phyloP scores from a whole-genome alignment of 1,140 invertebrate species.

The Nephila pilipes region DNA sequence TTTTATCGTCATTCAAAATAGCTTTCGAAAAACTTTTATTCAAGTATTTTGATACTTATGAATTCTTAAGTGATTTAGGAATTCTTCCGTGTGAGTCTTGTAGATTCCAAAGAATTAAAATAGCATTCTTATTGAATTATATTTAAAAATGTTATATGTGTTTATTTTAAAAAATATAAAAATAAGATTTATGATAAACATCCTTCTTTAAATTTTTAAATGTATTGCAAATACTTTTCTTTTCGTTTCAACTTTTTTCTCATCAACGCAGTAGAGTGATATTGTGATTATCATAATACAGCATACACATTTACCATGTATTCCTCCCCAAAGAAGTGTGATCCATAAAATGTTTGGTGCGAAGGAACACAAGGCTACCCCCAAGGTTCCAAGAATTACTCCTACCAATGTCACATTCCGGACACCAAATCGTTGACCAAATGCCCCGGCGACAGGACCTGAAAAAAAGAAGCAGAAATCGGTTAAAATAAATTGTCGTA shows the following conservation, averaged over 20 bases:
- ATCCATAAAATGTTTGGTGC: constrained; percentile 49
- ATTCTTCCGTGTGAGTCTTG: no score
- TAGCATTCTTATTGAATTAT: neutral
- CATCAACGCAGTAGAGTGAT: no score
- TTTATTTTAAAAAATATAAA: neutral
- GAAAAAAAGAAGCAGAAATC: neutral
- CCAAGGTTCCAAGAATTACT: neutral
- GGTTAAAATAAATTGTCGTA: no score
- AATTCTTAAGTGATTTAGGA: no score
- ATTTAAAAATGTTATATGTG: no score
- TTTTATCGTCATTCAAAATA: no score
- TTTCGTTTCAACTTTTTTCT: neutral
- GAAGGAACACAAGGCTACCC: constrained; percentile 22
- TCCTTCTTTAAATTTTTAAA: no score
- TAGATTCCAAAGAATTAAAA: no score
- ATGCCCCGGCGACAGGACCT: constrained; percentile 42
- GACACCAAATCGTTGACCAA: constrained; percentile 51
- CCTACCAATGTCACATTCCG: constrained; percentile 24
- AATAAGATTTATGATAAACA: neutral
- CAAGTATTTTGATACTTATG: no score
- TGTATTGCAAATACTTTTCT: no score
- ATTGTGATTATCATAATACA: neutral
- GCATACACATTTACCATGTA: constrained; percentile 20
- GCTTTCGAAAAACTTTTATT: no score
- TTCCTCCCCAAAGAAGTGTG: constrained; percentile 30